These are phyloP conservation scores for Triops cancriformis DNA, from an alignment of 1,140 invertebrate species.

Conservation along the genomic window DNA sequence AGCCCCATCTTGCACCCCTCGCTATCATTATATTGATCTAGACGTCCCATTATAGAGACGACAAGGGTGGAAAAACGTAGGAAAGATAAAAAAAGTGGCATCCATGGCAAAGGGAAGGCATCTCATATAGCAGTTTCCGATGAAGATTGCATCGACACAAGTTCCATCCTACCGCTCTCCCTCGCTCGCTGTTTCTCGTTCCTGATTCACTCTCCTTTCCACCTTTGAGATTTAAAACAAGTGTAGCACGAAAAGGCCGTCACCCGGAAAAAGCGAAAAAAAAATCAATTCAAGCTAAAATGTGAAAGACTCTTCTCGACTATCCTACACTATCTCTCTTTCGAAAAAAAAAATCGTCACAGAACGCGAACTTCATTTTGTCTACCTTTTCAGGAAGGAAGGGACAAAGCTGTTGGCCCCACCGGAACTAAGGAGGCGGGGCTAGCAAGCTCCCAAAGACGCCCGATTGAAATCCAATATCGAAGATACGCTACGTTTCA, in stretches of 20 bases:
- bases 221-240: neutral
- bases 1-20: neutral
- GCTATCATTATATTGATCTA: conserved; percentile 10
- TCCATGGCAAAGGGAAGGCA: neutral
- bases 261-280: neutral
- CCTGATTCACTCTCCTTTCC: neutral
- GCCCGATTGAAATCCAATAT: conserved; percentile 5
- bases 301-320: neutral
- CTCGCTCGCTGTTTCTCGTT: neutral
- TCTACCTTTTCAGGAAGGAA: neutral
- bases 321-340: neutral
- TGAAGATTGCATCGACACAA: conserved; percentile 5
- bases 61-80: neutral
- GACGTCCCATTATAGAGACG: neutral
- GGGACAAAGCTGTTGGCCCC: neutral
- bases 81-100: neutral
- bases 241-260: neutral
- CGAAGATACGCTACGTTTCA: neutral
- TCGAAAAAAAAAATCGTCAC: neutral
- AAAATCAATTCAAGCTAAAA: neutral
- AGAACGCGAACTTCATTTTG: neutral
- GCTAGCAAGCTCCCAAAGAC: neutral
- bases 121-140: neutral
- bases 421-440: neutral
- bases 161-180: neutral